A percentile compares a stretch with the other conserved stretches of the same genome.
Evolutionary conservation across 2,797 vertebrate species (phyloP).

Genomic region (Bucorvus abyssinicus): DNA sequence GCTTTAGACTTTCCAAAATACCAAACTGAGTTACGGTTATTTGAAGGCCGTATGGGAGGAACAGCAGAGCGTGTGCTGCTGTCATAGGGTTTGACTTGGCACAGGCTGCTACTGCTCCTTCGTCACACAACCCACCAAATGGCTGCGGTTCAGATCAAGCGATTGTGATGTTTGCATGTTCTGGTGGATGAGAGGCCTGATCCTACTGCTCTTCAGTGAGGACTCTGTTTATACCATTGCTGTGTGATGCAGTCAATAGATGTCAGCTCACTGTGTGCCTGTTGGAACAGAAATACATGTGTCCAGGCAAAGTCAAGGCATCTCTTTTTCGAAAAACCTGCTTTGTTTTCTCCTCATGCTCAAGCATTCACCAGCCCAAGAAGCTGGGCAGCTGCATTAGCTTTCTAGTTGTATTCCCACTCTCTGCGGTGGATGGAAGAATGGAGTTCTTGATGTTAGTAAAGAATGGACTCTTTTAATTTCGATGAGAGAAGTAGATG

Average conservation of each 20-base stretch:
- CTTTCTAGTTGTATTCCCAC: background rate
- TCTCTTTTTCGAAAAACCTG: background rate
- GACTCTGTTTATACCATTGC: background rate
- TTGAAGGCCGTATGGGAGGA: background rate
- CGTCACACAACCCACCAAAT: background rate
- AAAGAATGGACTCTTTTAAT: background rate
- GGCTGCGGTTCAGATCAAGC: background rate
- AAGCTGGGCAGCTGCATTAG: background rate
- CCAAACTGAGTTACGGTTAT: background rate
- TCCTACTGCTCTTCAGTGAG: background rate
- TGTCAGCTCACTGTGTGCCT: background rate
- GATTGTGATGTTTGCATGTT: background rate
- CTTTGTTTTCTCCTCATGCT: background rate
- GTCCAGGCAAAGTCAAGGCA: background rate
- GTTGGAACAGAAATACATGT: background rate
- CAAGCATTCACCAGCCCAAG: background rate
- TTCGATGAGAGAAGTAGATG: background rate
- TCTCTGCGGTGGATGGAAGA: background rate
- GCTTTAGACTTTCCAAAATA: background rate
- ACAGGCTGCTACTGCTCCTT: background rate
- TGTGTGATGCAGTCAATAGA: background rate
- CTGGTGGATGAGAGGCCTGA: background rate
- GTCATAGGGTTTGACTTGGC: background rate
- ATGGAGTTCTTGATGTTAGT: background rate
- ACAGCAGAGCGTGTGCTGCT: background rate